Evolutionary conservation across 2,888 invertebrate genomes (phyloP).

Genomic region (Drosophila algonquin): DNA sequence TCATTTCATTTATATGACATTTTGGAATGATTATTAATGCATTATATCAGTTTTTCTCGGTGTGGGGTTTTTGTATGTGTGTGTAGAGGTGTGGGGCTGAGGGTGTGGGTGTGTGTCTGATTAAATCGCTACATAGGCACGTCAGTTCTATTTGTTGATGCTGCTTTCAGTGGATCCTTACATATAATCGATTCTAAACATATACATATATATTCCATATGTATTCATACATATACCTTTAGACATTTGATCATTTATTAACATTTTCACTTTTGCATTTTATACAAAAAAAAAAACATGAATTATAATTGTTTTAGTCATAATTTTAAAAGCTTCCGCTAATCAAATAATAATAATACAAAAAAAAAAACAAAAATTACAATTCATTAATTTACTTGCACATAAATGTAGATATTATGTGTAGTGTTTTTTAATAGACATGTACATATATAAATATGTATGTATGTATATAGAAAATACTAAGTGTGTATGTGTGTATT

Average conservation of each 20-base stretch:
- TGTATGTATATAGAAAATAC: slow-evolving; percentile 26
- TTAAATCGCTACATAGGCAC: slow-evolving; percentile 78
- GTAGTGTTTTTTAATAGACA: slow-evolving; percentile 16
- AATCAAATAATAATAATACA: slow-evolving; percentile 26
- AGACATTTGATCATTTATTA: background rate
- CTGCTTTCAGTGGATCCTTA: slow-evolving; percentile 47
- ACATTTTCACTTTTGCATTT: slow-evolving; percentile 55
- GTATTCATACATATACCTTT: slow-evolving; percentile 6
- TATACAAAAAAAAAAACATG: slow-evolving; percentile 57
- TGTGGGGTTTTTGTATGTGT: slow-evolving; percentile 32
- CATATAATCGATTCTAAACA: slow-evolving; percentile 42
- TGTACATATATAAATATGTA: slow-evolving; percentile 29
- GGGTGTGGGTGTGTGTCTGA: slow-evolving; percentile 49
- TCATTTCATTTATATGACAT: slow-evolving; percentile 60
- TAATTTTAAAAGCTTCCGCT: slow-evolving; percentile 26
- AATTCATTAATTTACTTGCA: slow-evolving; percentile 21
- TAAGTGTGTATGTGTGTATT: slow-evolving; percentile 11
- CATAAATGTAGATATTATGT: slow-evolving; percentile 36
- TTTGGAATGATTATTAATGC: slow-evolving; percentile 76
- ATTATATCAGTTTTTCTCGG: slow-evolving; percentile 60
- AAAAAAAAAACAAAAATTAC: slow-evolving; percentile 18
- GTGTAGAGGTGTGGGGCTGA: slow-evolving; percentile 28
- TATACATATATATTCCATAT: slow-evolving; percentile 23
- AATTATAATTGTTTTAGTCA: slow-evolving; percentile 7
- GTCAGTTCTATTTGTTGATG: slow-evolving; percentile 78